Evolutionary conservation across 1,140 invertebrate species (phyloP).

Genomic region (Homarus americanus): DNA sequence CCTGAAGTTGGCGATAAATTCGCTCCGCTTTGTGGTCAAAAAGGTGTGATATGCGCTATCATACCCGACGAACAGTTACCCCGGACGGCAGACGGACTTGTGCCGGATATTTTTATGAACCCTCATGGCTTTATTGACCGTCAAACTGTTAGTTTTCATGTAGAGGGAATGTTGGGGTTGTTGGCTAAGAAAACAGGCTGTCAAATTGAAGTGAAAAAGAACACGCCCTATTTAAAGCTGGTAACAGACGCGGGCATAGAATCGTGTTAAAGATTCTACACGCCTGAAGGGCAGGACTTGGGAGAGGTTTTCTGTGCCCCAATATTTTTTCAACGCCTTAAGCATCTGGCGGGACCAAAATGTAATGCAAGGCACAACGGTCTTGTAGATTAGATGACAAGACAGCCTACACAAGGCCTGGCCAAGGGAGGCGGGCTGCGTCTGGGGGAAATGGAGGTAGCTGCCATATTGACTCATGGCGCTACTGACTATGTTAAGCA

Average conservation of each 20-base stretch:
- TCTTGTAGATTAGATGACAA: background rate
- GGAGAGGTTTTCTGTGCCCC: conserved; percentile 25
- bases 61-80: conserved; percentile 14
- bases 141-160: conserved; percentile 15
- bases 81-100: background rate
- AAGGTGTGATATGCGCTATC: conserved; percentile 34
- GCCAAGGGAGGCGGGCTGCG: conserved; percentile 24
- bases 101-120: conserved; percentile 23
- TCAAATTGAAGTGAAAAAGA: too few relatives aligned
- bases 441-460: conserved; percentile 45
- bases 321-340: conserved; percentile 26
- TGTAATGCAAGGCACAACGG: conserved; percentile 25
- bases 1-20: conserved; percentile 45
- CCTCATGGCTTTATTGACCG: conserved; percentile 34
- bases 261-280: too few relatives aligned
- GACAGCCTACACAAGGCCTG: conserved; percentile 2
- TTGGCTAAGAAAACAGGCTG: background rate
- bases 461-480: conserved; percentile 1
- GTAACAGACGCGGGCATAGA: background rate
- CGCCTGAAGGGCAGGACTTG: background rate
- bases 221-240: too few relatives aligned
- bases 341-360: conserved; percentile 29
- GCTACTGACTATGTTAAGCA: background rate
- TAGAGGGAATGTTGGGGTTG: conserved; percentile 2
- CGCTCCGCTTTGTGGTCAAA: conserved; percentile 37